Base-by-base conservation (phyloP, 1,140 invertebrate species). In the Zaprionus nigranus region DNA sequence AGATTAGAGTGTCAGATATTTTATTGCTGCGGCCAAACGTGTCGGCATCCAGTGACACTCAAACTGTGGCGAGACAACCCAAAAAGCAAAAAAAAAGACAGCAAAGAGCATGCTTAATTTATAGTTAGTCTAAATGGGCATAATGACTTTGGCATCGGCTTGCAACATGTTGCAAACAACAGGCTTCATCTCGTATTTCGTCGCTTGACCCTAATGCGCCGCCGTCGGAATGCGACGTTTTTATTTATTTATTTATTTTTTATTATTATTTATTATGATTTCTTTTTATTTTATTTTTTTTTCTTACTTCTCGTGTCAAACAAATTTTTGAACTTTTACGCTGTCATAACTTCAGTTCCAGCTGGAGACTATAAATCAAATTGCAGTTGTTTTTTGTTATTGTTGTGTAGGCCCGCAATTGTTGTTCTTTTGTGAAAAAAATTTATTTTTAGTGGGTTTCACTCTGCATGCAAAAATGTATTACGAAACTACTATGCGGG, bases 331-430 rank as follows among this genome's bases (percentile, higher is more conserved):
- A 36, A 71, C 67, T 66, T 81, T 71, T 66, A 62, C 75, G 63
- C 58, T 61, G 51, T 60, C 71, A 76, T 77, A 79, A 79, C 67
- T 76, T 51, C 71, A 53, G 66, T 76, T 72, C 53, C 59, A 53
- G 66, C 28, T n/a, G 64, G 49, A 36, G 60, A 57, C 36, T 51
- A 66, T 78, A 80, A 74, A 78, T 78, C 69, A 78, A 36, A n/a
- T 58, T 49, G 36, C 26, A 28, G 24, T 40, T 46, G 59, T 15
- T 9, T 20, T 53, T 66, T 20, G 20, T 20, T 65, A 17, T 58
- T 38, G 36, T 43, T 15, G 15, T 34, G n/a, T 54, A 57, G n/a
- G 7, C 40, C 40, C 40, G 51, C 34, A 54, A 75, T 75, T 78
- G 56, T 75, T 30, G 57, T 54, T 66, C n/a, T 68, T 38, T 46